These are phyloP conservation scores for Hoplodrina ambigua DNA, from an alignment of 2,888 invertebrate species.

Conservation along the genomic window DNA sequence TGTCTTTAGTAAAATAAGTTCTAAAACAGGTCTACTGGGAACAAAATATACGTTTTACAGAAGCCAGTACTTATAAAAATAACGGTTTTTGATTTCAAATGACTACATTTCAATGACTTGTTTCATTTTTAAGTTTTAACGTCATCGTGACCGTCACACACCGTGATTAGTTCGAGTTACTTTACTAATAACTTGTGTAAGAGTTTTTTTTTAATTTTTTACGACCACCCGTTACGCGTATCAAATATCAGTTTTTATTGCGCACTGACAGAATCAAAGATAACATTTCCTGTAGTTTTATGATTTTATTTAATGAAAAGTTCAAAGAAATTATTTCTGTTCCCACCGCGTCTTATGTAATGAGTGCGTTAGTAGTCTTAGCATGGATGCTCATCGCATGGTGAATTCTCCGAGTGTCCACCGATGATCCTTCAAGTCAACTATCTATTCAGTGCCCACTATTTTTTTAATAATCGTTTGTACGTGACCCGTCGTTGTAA, in stretches of 20 bases:
- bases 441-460: slow-evolving; percentile 53
- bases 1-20: no score
- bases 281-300: slow-evolving; percentile 53
- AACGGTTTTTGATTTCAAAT: slow-evolving; percentile 18
- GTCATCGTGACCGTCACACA: slow-evolving; percentile 23
- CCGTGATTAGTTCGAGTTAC: slow-evolving; percentile 42
- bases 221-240: slow-evolving; percentile 47
- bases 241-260: slow-evolving; percentile 60
- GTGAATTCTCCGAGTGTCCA: slow-evolving; percentile 48
- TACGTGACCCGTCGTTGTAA: slow-evolving; percentile 79
- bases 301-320: slow-evolving; percentile 46
- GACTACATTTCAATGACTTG: slow-evolving; percentile 4
- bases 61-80: no score
- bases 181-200: slow-evolving; percentile 33
- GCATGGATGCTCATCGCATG: slow-evolving; percentile 32
- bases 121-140: slow-evolving; percentile 31
- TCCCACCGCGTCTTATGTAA: slow-evolving; percentile 47
- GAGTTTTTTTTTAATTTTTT: slow-evolving; percentile 18
- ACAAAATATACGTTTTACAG: no score
- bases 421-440: slow-evolving; percentile 44
- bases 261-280: slow-evolving; percentile 52
- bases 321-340: slow-evolving; percentile 57
- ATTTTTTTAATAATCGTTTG: slow-evolving; percentile 64
- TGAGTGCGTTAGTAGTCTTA: slow-evolving; percentile 51
- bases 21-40: no score